phyloP scores from a whole-genome alignment of 1,140 invertebrate species.

The Lethocerus indicus region DNA sequence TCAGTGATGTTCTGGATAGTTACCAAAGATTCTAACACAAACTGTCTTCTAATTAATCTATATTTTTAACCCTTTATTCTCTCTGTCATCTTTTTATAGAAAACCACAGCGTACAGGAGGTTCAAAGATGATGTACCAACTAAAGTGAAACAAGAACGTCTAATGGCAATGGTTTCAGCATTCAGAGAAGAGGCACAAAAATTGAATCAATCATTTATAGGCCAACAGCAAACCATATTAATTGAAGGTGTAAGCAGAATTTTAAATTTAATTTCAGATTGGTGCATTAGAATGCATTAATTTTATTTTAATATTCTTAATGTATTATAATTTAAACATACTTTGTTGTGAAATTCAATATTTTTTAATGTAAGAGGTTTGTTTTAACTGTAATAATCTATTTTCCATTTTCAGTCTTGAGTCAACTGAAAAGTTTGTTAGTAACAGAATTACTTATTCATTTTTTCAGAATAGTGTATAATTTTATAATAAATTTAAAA shows the following conservation, averaged over 20 bases:
- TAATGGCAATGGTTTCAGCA: conserved; percentile 41
- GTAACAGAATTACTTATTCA: too few species aligned
- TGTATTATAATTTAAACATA: too few species aligned
- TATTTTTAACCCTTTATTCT: background rate
- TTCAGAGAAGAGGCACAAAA: conserved; percentile 41
- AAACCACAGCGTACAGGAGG: conserved; percentile 74
- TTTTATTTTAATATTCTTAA: too few species aligned
- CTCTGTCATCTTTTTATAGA: conserved; percentile 31
- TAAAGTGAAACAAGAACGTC: conserved; percentile 50
- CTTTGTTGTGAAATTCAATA: too few species aligned
- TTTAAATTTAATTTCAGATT: background rate
- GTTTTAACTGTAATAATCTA: too few species aligned
- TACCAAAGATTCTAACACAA: conserved; percentile 3
- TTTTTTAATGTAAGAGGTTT: too few species aligned
- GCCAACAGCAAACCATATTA: conserved; percentile 58
- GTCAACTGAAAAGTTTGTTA: too few species aligned
- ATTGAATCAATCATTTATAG: conserved; percentile 46
- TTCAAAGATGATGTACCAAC: conserved; percentile 67
- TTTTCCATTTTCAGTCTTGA: too few species aligned
- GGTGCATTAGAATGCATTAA: too few species aligned
- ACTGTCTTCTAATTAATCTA: background rate
- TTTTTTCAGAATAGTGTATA: too few species aligned
- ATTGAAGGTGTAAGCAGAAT: conserved; percentile 52
- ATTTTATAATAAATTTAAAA: too few species aligned
- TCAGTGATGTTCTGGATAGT: background rate